These are phyloP conservation scores for Caenorhabditis drosophilae DNA, from an alignment of 2,888 invertebrate genomes.

Conservation along the genomic window DNA sequence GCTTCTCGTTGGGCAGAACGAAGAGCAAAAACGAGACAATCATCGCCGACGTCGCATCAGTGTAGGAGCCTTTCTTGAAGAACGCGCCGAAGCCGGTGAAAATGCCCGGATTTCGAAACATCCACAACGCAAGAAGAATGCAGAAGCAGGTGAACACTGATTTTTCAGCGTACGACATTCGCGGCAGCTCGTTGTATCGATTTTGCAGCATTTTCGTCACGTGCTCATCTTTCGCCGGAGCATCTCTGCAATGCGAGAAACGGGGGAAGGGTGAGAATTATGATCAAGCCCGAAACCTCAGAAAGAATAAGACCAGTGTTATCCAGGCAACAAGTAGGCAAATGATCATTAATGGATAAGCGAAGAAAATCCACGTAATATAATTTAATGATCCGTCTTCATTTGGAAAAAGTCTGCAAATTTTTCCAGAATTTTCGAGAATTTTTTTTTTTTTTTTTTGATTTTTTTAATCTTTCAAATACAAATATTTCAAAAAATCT, in stretches of 20 bases:
- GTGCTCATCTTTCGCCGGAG: conserved; percentile 51
- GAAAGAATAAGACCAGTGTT: conserved; percentile 46
- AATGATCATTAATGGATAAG: conserved; percentile 56
- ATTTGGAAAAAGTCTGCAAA: conserved; percentile 55
- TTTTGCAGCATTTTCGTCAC: conserved; percentile 56
- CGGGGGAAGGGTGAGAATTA: background rate
- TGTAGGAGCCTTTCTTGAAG: conserved; percentile 59
- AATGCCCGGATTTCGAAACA: conserved; percentile 86
- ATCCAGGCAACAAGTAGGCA: conserved; percentile 55
- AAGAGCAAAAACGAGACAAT: conserved; percentile 84
- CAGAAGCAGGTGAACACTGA: conserved; percentile 74
- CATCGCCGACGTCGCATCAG: conserved; percentile 76
- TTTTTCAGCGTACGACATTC: conserved; percentile 63
- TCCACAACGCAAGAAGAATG: conserved; percentile 84
- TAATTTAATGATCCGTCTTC: conserved; percentile 59
- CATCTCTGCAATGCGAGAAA: conserved; percentile 28
- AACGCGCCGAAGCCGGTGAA: conserved; percentile 72
- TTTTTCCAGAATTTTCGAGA: too few relatives aligned
- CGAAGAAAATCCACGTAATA: conserved; percentile 64
- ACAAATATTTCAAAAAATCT: too few relatives aligned
- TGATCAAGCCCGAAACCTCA: conserved; percentile 24
- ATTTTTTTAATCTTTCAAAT: too few relatives aligned
- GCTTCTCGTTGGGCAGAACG: conserved; percentile 79
- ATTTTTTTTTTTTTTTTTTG: too few relatives aligned
- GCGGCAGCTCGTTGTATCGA: conserved; percentile 56